A percentile compares a stretch with the other conserved stretches of the same genome.
Conservation (phyloP, 2,113 vertebrate genomes). For the Pristiophorus japonicus region DNA sequence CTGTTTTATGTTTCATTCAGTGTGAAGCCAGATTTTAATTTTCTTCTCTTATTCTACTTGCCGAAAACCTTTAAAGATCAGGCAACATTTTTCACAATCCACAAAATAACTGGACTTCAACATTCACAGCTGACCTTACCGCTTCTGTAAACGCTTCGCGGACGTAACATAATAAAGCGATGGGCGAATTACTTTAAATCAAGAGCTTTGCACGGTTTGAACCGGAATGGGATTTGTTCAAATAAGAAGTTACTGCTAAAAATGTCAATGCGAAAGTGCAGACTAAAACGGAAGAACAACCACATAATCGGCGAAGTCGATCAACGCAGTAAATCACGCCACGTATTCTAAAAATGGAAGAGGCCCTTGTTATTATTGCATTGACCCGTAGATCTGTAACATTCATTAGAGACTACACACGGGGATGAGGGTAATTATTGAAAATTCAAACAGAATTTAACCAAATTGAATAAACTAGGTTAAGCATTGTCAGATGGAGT, state of each 20-base stretch:
- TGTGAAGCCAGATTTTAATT: neutral
- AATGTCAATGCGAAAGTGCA: neutral
- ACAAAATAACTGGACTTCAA: too few species aligned
- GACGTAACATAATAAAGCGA: neutral
- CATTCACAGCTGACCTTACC: neutral
- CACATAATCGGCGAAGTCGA: neutral
- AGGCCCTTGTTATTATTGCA: constrained; percentile 9
- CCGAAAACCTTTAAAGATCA: neutral
- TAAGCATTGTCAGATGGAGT: constrained; percentile 17
- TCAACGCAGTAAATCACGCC: neutral
- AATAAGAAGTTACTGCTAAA: too few species aligned
- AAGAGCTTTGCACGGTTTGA: neutral
- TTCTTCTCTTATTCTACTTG: neutral
- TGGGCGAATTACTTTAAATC: neutral
- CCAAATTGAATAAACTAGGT: constrained; percentile 10
- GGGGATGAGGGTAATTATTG: constrained; percentile 15
- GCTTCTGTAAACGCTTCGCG: neutral
- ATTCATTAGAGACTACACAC: neutral
- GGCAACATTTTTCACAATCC: neutral
- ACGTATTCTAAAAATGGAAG: neutral
- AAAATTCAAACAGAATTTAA: constrained; percentile 32
- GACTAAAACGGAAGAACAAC: neutral
- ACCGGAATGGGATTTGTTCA: neutral
- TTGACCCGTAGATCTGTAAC: neutral
- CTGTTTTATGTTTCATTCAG: neutral